phyloP scores from a whole-genome alignment of 2,797 vertebrate species.

The Pipistrellus nathusii region DNA sequence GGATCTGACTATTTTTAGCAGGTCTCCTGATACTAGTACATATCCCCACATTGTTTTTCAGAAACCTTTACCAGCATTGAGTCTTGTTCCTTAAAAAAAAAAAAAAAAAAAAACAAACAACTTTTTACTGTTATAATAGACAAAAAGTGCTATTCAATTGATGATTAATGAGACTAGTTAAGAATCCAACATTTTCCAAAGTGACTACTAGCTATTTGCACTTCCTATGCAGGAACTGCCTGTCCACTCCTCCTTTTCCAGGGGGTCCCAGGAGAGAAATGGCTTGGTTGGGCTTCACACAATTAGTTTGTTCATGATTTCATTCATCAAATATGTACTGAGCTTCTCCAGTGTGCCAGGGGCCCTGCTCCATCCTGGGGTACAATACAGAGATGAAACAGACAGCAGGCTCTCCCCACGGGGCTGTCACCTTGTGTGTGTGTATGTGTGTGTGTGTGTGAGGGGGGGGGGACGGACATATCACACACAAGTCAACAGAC shows the following conservation, averaged over 20 bases:
- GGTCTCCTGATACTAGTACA: background rate
- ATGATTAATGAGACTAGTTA: constrained; percentile 58
- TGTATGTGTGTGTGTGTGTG: background rate
- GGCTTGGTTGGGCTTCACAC: constrained; percentile 28
- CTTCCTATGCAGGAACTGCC: constrained; percentile 31
- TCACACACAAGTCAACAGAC: constrained; percentile 25
- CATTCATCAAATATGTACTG: background rate
- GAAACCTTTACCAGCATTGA: constrained; percentile 8
- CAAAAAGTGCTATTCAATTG: background rate
- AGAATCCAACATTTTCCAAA: constrained; percentile 54
- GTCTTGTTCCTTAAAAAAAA: background rate
- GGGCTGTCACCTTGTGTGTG: background rate
- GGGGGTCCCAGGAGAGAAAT: constrained; percentile 13
- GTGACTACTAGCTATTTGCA: constrained; percentile 54
- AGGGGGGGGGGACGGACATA: background rate
- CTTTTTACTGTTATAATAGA: constrained; percentile 20
- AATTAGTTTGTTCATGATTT: constrained; percentile 65
- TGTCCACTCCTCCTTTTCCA: constrained; percentile 58
- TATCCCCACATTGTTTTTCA: constrained; percentile 18
- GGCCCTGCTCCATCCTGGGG: background rate
- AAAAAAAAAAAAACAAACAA: background rate
- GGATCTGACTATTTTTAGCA: constrained; percentile 58
- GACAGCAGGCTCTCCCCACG: background rate
- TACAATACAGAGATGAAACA: background rate
- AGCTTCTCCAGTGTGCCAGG: background rate